Conservation (phyloP, 1,140 invertebrate genomes). For the Limonius californicus region DNA sequence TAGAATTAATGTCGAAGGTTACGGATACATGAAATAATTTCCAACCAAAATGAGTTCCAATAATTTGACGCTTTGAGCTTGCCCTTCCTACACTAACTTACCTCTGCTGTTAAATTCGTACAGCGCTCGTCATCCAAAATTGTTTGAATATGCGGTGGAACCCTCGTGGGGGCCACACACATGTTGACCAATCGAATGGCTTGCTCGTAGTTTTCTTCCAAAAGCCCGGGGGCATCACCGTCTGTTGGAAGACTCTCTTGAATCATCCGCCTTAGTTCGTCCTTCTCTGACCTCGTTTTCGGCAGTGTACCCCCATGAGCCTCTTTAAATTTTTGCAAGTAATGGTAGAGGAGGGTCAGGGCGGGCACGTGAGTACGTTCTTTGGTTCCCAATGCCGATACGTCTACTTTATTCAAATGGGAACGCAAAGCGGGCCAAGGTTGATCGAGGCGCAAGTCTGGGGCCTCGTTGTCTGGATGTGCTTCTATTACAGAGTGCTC, state of each 20-base stretch:
- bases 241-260: conserved; percentile 57
- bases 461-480: conserved; percentile 87
- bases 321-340: conserved; percentile 70
- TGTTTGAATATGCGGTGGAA: conserved; percentile 62
- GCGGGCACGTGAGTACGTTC: conserved; percentile 92
- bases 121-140: conserved; percentile 76
- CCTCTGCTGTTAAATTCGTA: conserved; percentile 70
- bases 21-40: too few relatives aligned
- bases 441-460: conserved; percentile 82
- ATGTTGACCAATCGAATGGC: conserved; percentile 88
- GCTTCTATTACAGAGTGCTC: conserved; percentile 92
- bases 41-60: too few relatives aligned
- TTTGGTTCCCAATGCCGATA: conserved; percentile 74
- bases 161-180: conserved; percentile 56
- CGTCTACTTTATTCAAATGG: conserved; percentile 71
- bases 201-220: conserved; percentile 96
- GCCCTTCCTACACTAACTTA: too few relatives aligned
- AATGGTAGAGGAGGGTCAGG: conserved; percentile 86
- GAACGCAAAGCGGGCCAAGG: conserved; percentile 78
- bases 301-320: conserved; percentile 61
- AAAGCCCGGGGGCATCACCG: conserved; percentile 65
- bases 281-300: conserved; percentile 77
- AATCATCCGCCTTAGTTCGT: conserved; percentile 73
- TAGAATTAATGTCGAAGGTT: too few relatives aligned
- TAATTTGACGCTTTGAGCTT: too few relatives aligned